Conservation (phyloP, 2,113 vertebrate species). For the human region GRCh38 chr6:38770001-38770500, state of each 20-base stretch:
- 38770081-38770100: neutral
- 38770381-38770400: neutral
- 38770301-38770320: neutral
- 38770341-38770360: neutral
- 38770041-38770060: neutral
- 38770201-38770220: neutral
- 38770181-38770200: neutral
- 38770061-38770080: neutral
- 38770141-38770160: neutral
- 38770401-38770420: slow-evolving; percentile 85
- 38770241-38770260: neutral
- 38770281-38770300: neutral
- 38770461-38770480: slow-evolving; percentile 82
- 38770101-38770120: neutral
- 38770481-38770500: slow-evolving; percentile 83
- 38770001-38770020: neutral
- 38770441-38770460: slow-evolving; percentile 86
- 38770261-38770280: neutral
- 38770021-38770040: neutral
- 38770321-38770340: neutral
- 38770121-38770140: neutral
- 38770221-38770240: neutral
- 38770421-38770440: slow-evolving; percentile 88
- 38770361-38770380: neutral
- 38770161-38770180: neutral